Conservation (phyloP, 1,140 invertebrate species). For the Scaptomyza montana region DNA sequence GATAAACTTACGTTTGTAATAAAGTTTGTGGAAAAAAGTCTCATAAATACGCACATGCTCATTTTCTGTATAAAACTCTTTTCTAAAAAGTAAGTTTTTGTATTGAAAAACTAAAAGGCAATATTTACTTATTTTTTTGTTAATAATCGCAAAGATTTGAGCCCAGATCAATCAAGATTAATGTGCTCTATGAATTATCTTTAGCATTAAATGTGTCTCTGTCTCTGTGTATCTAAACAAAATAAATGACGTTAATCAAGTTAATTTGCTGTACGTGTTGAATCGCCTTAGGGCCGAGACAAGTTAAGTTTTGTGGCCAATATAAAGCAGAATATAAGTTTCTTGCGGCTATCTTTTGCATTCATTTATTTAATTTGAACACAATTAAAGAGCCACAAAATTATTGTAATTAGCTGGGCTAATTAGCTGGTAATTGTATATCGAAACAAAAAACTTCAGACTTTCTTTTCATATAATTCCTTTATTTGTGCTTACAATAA, state of each 20-base stretch:
- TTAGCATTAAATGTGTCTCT: constrained; percentile 12
- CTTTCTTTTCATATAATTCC: background rate
- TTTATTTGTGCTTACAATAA: background rate
- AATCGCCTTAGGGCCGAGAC: constrained; percentile 19
- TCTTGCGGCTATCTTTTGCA: constrained; percentile 17
- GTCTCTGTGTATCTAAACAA: constrained; percentile 18
- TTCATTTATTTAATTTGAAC: constrained; percentile 57
- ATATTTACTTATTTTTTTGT: background rate
- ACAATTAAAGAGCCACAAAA: constrained; percentile 60
- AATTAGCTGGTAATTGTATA: constrained; percentile 68
- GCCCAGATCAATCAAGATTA: background rate
- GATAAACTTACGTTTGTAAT: too few relatives aligned
- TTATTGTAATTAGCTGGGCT: constrained; percentile 59
- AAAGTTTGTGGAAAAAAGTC: too few relatives aligned
- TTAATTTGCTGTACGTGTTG: constrained; percentile 65
- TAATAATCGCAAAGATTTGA: background rate
- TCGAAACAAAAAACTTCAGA: constrained; percentile 23
- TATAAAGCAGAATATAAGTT: constrained; percentile 8
- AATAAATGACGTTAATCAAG: constrained; percentile 64
- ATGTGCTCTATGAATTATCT: constrained; percentile 17
- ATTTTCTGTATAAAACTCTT: too few relatives aligned
- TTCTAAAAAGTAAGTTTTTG: too few relatives aligned
- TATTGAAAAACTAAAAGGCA: too few relatives aligned
- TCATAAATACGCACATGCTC: too few relatives aligned
- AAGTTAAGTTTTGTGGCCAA: constrained; percentile 14